Evolutionary conservation across 2,888 invertebrate species (phyloP).

Genomic region (Torymus auratus): DNA sequence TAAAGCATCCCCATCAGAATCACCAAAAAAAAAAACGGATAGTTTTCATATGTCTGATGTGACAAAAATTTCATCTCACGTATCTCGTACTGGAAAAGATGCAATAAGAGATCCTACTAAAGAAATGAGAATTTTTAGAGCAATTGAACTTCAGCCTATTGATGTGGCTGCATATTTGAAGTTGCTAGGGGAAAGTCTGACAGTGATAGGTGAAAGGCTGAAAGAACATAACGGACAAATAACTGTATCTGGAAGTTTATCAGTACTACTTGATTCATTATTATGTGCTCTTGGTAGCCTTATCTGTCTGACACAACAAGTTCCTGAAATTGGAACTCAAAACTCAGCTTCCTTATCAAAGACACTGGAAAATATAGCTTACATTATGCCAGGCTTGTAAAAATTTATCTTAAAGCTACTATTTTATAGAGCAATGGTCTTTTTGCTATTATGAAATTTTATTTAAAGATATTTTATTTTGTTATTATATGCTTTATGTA

Average conservation of each 20-base stretch:
- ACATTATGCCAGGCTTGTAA: constrained; percentile 82
- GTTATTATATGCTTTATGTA: constrained; percentile 45
- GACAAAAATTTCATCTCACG: constrained; percentile 32
- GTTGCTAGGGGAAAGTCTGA: constrained; percentile 95
- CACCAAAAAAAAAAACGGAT: constrained; percentile 52
- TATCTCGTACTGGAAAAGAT: constrained; percentile 46
- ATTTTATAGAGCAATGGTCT: no score
- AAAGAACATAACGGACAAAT: constrained; percentile 98
- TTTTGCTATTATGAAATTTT: constrained; percentile 26
- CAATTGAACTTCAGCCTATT: constrained; percentile 80
- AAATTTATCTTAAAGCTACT: constrained; percentile 14
- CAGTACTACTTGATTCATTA: constrained; percentile 93
- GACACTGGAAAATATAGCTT: constrained; percentile 95
- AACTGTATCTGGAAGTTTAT: constrained; percentile 95
- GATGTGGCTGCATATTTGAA: constrained; percentile 96
- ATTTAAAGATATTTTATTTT: constrained; percentile 52
- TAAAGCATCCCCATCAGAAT: constrained; percentile 34
- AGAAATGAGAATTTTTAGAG: constrained; percentile 55
- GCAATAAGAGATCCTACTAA: constrained; percentile 54
- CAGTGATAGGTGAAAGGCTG: constrained; percentile 93
- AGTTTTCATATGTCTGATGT: neutral
- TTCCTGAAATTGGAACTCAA: constrained; percentile 81
- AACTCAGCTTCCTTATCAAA: constrained; percentile 79
- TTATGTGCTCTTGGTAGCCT: constrained; percentile 94
- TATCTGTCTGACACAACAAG: constrained; percentile 89